Evolutionary conservation across 2,113 vertebrate genomes (phyloP), one percentile per base, ranked within the genome.

Genomic region (Hystrix brachyura): DNA sequence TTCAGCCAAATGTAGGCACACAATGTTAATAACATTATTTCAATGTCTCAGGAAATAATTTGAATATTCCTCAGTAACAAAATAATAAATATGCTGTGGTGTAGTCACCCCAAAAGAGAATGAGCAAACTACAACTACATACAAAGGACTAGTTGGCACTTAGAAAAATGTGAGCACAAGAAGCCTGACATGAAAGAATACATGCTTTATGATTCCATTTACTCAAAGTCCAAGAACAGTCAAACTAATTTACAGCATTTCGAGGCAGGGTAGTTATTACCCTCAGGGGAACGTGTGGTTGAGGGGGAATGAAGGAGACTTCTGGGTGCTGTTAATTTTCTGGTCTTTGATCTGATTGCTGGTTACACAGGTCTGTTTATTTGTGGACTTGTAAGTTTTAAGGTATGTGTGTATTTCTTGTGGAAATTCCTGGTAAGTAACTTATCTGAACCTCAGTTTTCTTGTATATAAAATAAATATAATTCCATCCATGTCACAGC

Each of bases 271-370:
- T 57, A 25, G 57, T 14, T 2, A 34, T 84, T 81, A 27, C 11
- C 18, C 21, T 76, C 72, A 65, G 10, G 18, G 32, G 46, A 14
- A 38, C 38, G 4, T 48, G 0, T 55, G 34, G 48, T 5, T 51
- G 1, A 43, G 29, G 5, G n/a, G 17, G 1, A 1, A 7, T 0
- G 11, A 18, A 0, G 5, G 62, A 18, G 2, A 17, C 5, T 57
- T 71, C 32, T 34, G 14, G 11, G 18, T 27, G 0, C 60, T 79
- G 7, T 12, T 57, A 10, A 62, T 43, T 4, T 25, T 34, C 18
- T 71, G 32, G n/a, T 78, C 53, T 79, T 76, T 59, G 10, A 79
- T 29, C n/a, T 57, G 80, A 48, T 72, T n/a, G 34, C 21, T 76
- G 7, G 59, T 51, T 87, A 67, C 15, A 27, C 11, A 2, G 51